phyloP scores from a whole-genome alignment of 2,888 invertebrate genomes.

The Cylindroiulus punctatus region DNA sequence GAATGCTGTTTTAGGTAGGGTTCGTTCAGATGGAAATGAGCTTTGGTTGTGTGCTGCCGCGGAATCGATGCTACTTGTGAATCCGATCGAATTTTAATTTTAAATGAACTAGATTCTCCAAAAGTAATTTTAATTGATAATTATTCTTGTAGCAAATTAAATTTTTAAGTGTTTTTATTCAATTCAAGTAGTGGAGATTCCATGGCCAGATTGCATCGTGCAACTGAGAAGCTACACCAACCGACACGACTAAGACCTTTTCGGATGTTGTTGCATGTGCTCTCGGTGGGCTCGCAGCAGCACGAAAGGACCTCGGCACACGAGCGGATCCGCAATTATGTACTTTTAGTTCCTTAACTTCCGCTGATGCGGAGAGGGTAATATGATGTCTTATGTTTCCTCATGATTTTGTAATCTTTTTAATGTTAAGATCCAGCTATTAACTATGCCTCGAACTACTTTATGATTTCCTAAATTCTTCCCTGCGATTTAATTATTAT shows the following conservation, averaged over 20 bases:
- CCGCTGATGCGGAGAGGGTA: slow-evolving; percentile 17
- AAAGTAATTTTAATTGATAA: not conserved
- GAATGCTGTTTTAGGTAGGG: slow-evolving; percentile 6
- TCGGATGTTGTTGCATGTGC: not conserved
- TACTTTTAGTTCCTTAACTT: slow-evolving; percentile 22
- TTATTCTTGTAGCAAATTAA: not conserved
- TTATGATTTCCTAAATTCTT: slow-evolving; percentile 19
- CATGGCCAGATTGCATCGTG: not conserved
- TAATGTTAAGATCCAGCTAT: slow-evolving; percentile 4
- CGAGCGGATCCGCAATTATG: slow-evolving; percentile 36
- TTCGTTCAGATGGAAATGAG: not conserved
- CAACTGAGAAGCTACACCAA: not conserved
- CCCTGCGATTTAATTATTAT: slow-evolving; percentile 11
- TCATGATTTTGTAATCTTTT: slow-evolving; percentile 24
- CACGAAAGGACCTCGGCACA: not conserved
- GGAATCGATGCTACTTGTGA: not conserved
- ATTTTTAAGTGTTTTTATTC: not conserved
- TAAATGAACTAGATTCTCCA: not conserved
- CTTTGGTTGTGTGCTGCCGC: not conserved
- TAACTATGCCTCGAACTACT: not conserved
- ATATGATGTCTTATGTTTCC: slow-evolving; percentile 23
- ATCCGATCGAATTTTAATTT: not conserved
- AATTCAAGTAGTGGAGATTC: not conserved
- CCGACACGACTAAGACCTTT: not conserved
- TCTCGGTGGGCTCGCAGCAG: not conserved